phyloP scores from a whole-genome alignment of 2,797 vertebrate genomes.

The Chelmon rostratus region DNA sequence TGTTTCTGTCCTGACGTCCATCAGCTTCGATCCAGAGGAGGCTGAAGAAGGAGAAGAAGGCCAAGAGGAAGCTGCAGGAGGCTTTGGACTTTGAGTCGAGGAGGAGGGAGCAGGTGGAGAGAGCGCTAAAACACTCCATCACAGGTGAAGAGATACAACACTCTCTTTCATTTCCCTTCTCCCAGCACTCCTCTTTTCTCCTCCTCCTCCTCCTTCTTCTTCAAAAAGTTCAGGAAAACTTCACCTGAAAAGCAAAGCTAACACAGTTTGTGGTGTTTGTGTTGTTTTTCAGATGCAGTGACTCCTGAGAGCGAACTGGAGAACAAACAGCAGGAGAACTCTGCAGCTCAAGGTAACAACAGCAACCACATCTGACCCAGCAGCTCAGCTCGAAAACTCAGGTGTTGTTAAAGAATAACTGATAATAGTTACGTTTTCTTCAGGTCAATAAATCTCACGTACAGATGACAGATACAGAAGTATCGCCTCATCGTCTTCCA shows the following conservation, averaged over 20 bases:
- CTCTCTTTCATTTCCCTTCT: background rate
- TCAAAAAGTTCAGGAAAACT: too few relatives aligned
- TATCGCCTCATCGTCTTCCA: too few relatives aligned
- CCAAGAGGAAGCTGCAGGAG: conserved; percentile 94
- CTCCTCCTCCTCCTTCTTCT: too few relatives aligned
- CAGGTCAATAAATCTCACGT: too few relatives aligned
- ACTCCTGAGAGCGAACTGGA: conserved; percentile 90
- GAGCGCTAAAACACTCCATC: conserved; percentile 89
- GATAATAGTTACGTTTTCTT: too few relatives aligned
- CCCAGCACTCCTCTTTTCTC: too few relatives aligned
- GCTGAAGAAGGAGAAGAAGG: conserved; percentile 95
- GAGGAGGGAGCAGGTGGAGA: conserved; percentile 91
- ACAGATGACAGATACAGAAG: too few relatives aligned
- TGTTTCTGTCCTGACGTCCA: too few relatives aligned
- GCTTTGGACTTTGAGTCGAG: conserved; percentile 92
- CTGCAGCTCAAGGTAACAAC: conserved; percentile 88
- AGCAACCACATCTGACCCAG: background rate
- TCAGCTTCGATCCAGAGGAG: conserved; percentile 92
- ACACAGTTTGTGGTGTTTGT: background rate
- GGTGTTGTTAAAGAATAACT: background rate
- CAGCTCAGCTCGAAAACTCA: background rate
- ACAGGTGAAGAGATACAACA: conserved; percentile 82
- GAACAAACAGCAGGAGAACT: conserved; percentile 88
- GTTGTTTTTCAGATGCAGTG: conserved; percentile 87
- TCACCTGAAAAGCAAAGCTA: too few relatives aligned